Conservation (phyloP, 2,888 invertebrate species). For the Lycaena phlaeas region DNA sequence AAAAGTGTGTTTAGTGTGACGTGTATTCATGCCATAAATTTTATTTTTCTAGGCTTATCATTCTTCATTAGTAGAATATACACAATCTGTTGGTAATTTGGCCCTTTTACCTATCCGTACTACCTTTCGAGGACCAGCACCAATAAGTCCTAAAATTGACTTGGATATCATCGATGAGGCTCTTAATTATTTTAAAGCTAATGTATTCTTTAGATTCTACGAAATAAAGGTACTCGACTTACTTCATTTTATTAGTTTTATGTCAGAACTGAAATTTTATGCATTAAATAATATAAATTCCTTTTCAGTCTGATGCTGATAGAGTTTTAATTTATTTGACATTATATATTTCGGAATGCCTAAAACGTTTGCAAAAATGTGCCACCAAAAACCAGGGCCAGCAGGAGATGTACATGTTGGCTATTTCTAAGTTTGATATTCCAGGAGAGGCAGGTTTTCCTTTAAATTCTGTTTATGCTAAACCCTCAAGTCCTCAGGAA, state of each 20-base stretch:
- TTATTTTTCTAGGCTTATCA: slow-evolving; percentile 94
- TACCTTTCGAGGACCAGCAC: slow-evolving; percentile 93
- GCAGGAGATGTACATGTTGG: slow-evolving; percentile 97
- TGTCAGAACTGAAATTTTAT: not conserved
- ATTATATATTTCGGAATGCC: slow-evolving; percentile 96
- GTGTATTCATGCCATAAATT: too few species aligned
- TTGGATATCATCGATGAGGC: slow-evolving; percentile 98
- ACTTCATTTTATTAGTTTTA: slow-evolving; percentile 11
- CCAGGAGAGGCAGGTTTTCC: slow-evolving; percentile 97
- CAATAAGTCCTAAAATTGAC: slow-evolving; percentile 75
- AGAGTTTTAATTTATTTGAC: slow-evolving; percentile 97
- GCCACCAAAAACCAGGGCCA: slow-evolving; percentile 89
- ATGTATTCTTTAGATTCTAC: slow-evolving; percentile 98
- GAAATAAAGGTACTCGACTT: slow-evolving; percentile 99
- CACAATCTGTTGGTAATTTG: slow-evolving; percentile 89
- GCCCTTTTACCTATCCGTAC: slow-evolving; percentile 94
- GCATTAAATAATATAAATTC: not conserved
- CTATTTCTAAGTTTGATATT: slow-evolving; percentile 94
- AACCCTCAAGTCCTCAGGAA: slow-evolving; percentile 84
- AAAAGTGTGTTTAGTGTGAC: too few species aligned
- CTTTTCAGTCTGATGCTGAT: slow-evolving; percentile 90
- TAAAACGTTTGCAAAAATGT: slow-evolving; percentile 95
- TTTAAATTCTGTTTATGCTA: slow-evolving; percentile 94
- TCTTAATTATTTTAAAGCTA: slow-evolving; percentile 97
- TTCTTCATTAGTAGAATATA: slow-evolving; percentile 85